phyloP scores from a whole-genome alignment of 2,888 invertebrate genomes.

The Dorcus hopei region DNA sequence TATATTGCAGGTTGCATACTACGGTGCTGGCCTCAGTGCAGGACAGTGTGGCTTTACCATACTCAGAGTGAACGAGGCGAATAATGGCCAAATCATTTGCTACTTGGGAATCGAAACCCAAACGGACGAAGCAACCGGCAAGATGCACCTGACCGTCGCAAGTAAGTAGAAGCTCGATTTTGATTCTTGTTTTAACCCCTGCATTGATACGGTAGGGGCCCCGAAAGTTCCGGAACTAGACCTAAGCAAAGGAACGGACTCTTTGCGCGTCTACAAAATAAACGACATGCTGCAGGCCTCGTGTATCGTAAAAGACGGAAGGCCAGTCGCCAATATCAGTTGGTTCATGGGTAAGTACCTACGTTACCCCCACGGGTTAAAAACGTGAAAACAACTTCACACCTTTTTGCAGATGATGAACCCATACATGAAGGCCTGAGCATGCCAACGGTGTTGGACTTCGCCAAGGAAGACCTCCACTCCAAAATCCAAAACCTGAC shows the following conservation, averaged over 20 bases:
- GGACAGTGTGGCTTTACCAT: conserved; percentile 75
- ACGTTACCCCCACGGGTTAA: neutral
- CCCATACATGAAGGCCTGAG: conserved; percentile 58
- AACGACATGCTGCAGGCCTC: conserved; percentile 63
- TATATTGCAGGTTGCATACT: conserved; percentile 44
- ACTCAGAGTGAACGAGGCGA: conserved; percentile 58
- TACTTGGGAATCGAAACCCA: conserved; percentile 59
- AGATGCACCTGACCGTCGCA: conserved; percentile 66
- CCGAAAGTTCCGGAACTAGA: conserved; percentile 51
- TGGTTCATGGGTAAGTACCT: conserved; percentile 67
- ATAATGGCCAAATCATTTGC: conserved; percentile 71
- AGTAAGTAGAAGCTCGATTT: conserved; percentile 55
- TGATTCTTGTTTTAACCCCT: conserved; percentile 6
- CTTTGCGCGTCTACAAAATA: conserved; percentile 53
- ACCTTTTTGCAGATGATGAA: conserved; percentile 55
- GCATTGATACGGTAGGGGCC: conserved; percentile 47
- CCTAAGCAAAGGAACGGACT: conserved; percentile 45
- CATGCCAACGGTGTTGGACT: conserved; percentile 53
- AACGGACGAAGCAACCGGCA: conserved; percentile 56
- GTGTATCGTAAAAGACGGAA: conserved; percentile 66
- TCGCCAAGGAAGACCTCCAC: conserved; percentile 57
- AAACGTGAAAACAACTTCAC: no score
- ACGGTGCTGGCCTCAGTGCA: conserved; percentile 52
- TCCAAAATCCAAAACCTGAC: conserved; percentile 67
- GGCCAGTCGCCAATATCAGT: conserved; percentile 74